Conservation (phyloP, 2,113 vertebrate species). For the Lathamus discolor region DNA sequence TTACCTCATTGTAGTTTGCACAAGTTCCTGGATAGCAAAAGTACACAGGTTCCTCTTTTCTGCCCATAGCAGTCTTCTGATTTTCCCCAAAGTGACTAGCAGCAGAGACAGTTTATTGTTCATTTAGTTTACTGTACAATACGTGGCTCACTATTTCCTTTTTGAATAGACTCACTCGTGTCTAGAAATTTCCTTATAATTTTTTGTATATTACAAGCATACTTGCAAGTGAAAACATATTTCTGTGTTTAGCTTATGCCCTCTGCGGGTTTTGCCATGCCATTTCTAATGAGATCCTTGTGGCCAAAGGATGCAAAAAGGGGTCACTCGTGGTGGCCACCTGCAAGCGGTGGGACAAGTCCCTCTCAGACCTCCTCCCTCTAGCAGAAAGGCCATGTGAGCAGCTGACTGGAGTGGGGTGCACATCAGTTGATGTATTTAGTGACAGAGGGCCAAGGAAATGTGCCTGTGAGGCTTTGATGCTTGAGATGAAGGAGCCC, state of each 20-base stretch:
- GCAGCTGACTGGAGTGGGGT: not conserved
- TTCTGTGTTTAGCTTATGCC: not conserved
- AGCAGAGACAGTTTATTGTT: not conserved
- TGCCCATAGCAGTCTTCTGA: not conserved
- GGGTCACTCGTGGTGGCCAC: fast-evolving
- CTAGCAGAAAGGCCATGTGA: not conserved
- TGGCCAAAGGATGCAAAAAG: not conserved
- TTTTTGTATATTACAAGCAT: not conserved
- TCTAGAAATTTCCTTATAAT: not conserved
- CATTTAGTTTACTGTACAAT: not conserved
- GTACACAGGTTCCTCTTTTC: not conserved
- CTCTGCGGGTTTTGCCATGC: not conserved
- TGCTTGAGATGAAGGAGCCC: not conserved
- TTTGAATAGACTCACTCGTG: not conserved
- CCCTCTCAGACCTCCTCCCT: not conserved
- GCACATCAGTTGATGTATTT: not conserved
- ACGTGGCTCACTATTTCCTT: not conserved
- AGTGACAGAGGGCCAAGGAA: not conserved
- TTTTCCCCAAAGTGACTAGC: not conserved
- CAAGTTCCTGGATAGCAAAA: not conserved
- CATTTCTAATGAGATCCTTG: not conserved
- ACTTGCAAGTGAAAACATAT: not conserved
- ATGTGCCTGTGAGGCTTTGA: not conserved
- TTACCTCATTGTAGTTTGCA: not conserved
- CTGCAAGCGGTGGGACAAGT: fast-evolving